These are phyloP conservation scores for Rhadina sibilatrix DNA, from an alignment of 2,113 vertebrate genomes.

Conservation along the genomic window DNA sequence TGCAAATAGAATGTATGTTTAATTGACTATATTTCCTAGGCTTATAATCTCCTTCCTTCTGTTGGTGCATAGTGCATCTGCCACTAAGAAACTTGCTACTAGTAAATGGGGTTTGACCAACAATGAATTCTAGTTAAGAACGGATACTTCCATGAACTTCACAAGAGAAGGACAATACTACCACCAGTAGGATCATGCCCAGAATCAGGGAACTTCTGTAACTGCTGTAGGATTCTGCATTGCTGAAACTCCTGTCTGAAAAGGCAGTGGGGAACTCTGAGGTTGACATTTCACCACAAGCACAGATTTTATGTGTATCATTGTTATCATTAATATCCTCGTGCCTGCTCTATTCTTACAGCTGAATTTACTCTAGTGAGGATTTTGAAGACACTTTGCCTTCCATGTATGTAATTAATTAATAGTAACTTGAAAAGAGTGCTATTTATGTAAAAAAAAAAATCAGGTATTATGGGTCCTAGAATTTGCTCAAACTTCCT, in stretches of 20 bases:
- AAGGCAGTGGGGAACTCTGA: not conserved
- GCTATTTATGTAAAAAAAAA: not conserved
- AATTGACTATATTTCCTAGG: constrained; percentile 4
- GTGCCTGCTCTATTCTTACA: not conserved
- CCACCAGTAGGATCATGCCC: not conserved
- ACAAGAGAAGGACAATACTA: not conserved
- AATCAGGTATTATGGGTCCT: not conserved
- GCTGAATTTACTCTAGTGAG: not conserved
- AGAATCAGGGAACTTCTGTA: not conserved
- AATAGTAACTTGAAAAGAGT: not conserved
- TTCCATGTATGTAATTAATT: not conserved
- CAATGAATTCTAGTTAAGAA: constrained; percentile 1
- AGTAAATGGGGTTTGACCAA: not conserved
- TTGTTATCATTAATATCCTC: not conserved
- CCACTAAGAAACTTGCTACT: not conserved
- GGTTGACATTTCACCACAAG: not conserved
- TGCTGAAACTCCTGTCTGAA: not conserved
- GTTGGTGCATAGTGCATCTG: not conserved
- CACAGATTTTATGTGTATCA: not conserved
- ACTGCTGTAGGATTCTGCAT: not conserved
- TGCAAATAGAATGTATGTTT: not conserved
- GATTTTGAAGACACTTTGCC: not conserved
- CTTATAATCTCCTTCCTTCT: not conserved
- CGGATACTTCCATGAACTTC: not conserved
- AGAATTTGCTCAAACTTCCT: not conserved